Base-by-base conservation (phyloP, 2,888 invertebrate species). In the Hymenopus coronatus region DNA sequence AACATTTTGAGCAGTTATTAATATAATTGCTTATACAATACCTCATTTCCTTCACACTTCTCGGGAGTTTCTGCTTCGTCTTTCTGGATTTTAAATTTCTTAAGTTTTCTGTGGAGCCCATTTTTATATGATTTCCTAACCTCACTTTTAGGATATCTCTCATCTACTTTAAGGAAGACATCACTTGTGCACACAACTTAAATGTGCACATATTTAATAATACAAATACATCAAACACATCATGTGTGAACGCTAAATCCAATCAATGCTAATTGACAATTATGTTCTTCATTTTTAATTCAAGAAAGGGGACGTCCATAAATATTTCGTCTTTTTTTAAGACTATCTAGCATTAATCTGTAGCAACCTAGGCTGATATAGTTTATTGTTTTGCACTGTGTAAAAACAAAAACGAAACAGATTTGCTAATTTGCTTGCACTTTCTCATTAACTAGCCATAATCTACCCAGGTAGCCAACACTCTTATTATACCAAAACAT, bases 41-140 rank as follows among this genome's bases (percentile, higher is more conserved):
- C 89, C 89, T 89, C 88, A 89, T 85, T 54, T 89, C 87, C 81
- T 88, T 88, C 7, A 89, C 82, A 28, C 83, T 82, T 33, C 46
- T 88, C 1, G 89, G 89, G 20, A 89, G 70, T 25, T 82, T 87
- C 8, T 28, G n/a, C 2, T n/a, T 87, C 25, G 12, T 33, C 40
- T 30, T 86, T 81, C 81, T 54, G 27, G 15, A 20, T 27, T 86
- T 40, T 30, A 86, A 1, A 20, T 81, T 81, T 20, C 87, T 30
- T 15, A 27, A 28, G 2, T 85, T 83, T 89, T 89, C 87, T n/a
- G 82, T 28, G 54, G 87, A 84, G 25, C 30, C 33, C 83, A 86
- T 54, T 82, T 84, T 87, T 70, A 8, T 70, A 20, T 70, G 15
- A 2, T 70, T 70, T 25, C 20, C 4, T 20, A 70, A 8, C 54